phyloP scores from a whole-genome alignment of 2,888 invertebrate genomes.

The Asteroscopus sphinx region DNA sequence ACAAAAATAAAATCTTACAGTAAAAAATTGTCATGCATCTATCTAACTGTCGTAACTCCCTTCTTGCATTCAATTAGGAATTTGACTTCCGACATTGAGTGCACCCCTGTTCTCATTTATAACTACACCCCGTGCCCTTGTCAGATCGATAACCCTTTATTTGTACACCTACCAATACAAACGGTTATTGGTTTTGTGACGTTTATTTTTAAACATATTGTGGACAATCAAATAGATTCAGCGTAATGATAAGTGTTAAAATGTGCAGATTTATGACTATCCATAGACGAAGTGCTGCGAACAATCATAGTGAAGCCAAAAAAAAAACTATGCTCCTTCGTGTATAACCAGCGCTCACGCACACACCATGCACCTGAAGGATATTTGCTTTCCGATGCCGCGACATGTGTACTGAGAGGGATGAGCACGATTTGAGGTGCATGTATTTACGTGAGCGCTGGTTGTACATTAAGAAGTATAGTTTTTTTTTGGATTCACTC shows the following conservation, averaged over 20 bases:
- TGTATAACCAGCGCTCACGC: too few species aligned
- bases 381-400: too few species aligned
- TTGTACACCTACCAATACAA: slow-evolving; percentile 46
- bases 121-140: slow-evolving; percentile 49
- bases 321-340: too few species aligned
- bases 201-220: slow-evolving; percentile 31
- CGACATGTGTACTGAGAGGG: too few species aligned
- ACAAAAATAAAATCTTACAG: not conserved
- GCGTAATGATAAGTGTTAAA: slow-evolving; percentile 24
- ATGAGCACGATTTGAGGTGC: too few species aligned
- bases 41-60: slow-evolving; percentile 35
- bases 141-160: slow-evolving; percentile 63
- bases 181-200: slow-evolving; percentile 48
- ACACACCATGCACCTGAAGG: too few species aligned
- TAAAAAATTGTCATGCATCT: slow-evolving; percentile 34
- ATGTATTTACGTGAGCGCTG: too few species aligned
- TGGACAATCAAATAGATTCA: slow-evolving; percentile 32
- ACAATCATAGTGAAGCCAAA: too few species aligned
- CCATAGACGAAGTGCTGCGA: too few species aligned
- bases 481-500: too few species aligned
- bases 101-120: slow-evolving; percentile 45
- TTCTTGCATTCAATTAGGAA: slow-evolving; percentile 46
- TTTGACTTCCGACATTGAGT: slow-evolving; percentile 49
- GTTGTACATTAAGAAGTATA: too few species aligned
- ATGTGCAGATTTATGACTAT: too few species aligned